phyloP scores from a whole-genome alignment of 2,113 vertebrate genomes.

The Campylomormyrus numenius region DNA sequence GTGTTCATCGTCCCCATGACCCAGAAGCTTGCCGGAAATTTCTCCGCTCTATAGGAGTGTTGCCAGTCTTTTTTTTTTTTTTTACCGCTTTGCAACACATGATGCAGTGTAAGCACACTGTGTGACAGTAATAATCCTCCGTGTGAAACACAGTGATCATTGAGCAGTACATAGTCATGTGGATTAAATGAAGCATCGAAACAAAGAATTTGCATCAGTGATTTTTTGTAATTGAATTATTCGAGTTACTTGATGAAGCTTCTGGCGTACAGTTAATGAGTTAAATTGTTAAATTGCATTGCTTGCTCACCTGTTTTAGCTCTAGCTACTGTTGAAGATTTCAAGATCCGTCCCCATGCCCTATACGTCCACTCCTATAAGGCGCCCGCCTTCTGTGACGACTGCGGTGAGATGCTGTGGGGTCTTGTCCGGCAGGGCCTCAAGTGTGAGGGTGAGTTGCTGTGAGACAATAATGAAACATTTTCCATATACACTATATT shows the following conservation, averaged over 20 bases:
- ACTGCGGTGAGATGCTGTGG: constrained; percentile 94
- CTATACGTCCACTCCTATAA: constrained; percentile 93
- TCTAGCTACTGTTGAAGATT: constrained; percentile 80
- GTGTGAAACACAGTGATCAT: too few species aligned
- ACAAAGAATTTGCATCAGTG: too few species aligned
- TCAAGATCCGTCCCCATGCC: constrained; percentile 85
- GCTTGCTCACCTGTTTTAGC: constrained; percentile 52
- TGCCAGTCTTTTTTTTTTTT: too few species aligned
- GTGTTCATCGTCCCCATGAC: too few species aligned
- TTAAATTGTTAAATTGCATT: not conserved
- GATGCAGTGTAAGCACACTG: too few species aligned
- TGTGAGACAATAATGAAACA: not conserved
- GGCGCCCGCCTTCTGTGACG: constrained; percentile 89
- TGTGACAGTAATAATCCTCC: too few species aligned
- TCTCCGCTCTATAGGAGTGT: too few species aligned
- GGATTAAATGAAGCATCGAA: too few species aligned
- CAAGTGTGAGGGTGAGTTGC: constrained; percentile 81
- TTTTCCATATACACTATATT: not conserved
- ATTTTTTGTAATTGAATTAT: too few species aligned
- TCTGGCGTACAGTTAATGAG: not conserved
- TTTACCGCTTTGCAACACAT: too few species aligned
- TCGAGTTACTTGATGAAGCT: not conserved
- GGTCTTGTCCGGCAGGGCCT: constrained; percentile 89
- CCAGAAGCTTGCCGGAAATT: too few species aligned
- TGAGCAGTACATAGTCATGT: too few species aligned